Percentiles rank a stretch among this genome's conserved stretches.
Conservation (phyloP, 2,888 invertebrate genomes). For the Merodon equestris region DNA sequence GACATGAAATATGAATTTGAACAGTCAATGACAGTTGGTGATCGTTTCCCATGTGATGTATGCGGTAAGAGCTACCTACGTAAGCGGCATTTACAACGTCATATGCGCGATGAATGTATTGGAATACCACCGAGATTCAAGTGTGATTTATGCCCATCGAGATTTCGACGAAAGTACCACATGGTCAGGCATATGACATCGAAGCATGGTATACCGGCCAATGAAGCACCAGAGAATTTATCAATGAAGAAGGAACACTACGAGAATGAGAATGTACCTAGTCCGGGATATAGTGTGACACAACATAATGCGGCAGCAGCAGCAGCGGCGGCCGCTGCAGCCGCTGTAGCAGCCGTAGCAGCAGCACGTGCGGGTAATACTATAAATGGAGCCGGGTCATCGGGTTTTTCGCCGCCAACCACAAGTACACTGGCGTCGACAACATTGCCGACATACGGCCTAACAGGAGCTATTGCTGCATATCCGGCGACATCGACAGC, state of each 20-base stretch:
- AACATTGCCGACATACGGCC: constrained; percentile 74
- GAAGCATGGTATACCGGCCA: constrained; percentile 77
- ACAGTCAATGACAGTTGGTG: constrained; percentile 69
- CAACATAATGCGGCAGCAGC: constrained; percentile 48
- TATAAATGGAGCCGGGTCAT: constrained; percentile 2
- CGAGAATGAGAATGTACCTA: constrained; percentile 68
- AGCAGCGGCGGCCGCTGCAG: constrained; percentile 53
- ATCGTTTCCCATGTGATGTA: constrained; percentile 80
- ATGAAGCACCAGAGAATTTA: constrained; percentile 76
- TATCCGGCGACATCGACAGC: constrained; percentile 73
- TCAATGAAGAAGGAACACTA: constrained; percentile 75
- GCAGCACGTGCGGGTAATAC: constrained; percentile 32
- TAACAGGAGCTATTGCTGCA: constrained; percentile 77
- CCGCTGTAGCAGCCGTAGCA: constrained; percentile 50
- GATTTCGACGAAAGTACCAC: constrained; percentile 80
- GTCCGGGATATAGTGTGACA: constrained; percentile 61
- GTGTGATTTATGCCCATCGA: constrained; percentile 80
- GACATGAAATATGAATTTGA: constrained; percentile 70
- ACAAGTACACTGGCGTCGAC: constrained; percentile 71
- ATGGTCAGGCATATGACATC: constrained; percentile 79
- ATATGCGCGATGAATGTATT: constrained; percentile 80
- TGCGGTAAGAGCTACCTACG: constrained; percentile 82
- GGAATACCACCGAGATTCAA: constrained; percentile 80
- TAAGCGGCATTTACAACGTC: constrained; percentile 82
- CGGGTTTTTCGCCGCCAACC: constrained; percentile 7